phyloP scores from a whole-genome alignment of 2,113 vertebrate genomes.

The Mola mola region DNA sequence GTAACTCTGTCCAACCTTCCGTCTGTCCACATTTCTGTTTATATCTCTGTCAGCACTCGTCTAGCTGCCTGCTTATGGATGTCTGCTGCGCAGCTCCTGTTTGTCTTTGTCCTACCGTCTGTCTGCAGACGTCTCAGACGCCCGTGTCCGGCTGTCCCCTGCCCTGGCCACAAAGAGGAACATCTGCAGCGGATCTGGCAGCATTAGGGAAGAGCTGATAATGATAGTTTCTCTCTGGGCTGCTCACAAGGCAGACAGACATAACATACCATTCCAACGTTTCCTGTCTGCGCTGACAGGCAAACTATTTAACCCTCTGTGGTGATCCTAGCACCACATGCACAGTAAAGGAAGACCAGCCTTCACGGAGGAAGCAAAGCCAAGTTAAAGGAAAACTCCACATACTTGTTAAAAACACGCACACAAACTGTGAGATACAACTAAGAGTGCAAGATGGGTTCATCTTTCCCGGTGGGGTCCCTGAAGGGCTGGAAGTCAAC shows the following conservation, averaged over 20 bases:
- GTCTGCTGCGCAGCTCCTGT: conserved; percentile 29
- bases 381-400: too few relatives aligned
- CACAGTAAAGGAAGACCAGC: conserved; percentile 16
- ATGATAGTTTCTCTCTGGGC: conserved; percentile 74
- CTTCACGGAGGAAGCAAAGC: too few relatives aligned
- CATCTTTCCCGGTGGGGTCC: too few relatives aligned
- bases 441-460: too few relatives aligned
- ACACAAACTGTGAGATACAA: too few relatives aligned
- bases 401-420: too few relatives aligned
- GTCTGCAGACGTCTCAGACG: conserved; percentile 37
- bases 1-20: conserved; percentile 64
- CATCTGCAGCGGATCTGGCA: conserved; percentile 72
- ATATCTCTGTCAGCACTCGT: conserved; percentile 55
- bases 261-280: conserved; percentile 79
- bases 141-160: conserved; percentile 22
- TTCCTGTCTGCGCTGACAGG: conserved; percentile 78
- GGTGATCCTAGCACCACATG: conserved; percentile 55
- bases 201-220: conserved; percentile 69
- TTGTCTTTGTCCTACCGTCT: conserved; percentile 45
- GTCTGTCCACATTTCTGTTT: conserved; percentile 43
- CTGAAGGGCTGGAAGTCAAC: too few relatives aligned
- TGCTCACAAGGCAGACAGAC: conserved; percentile 75
- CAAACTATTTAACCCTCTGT: conserved; percentile 79
- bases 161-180: conserved; percentile 63
- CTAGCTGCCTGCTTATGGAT: conserved; percentile 50